Evolutionary conservation across 2,888 invertebrate genomes (phyloP), one percentile per base, ranked within the genome.

Genomic region (Lepidocyrtoides sp.): DNA sequence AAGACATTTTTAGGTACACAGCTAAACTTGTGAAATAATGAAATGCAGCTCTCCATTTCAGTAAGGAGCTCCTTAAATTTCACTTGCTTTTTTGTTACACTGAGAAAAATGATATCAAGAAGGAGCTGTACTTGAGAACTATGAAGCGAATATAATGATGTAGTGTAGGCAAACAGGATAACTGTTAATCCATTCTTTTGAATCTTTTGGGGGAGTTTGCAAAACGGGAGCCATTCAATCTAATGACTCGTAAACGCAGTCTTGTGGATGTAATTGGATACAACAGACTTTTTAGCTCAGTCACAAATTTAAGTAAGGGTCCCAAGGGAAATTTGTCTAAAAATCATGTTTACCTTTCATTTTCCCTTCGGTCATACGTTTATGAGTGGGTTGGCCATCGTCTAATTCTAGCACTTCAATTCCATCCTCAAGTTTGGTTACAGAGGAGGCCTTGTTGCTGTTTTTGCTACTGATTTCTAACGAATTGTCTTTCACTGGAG

Each of bases 391-490:
- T 17, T 84, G 75, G 0, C 69, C 66, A 63, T 94, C 94, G 69
- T 93, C 94, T 69, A 94, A 91, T 81, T 94, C 93, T 44, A 94
- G 86, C 79, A 94, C 94, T 92, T 94, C 94, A 84, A 94, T 92
- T 82, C 93, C 94, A 89, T 94, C 94, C 57, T 94, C 94, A 29
- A 94, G 92, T 81, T 94, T 93, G n/a, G 91, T 79, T 4, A 91
- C 88, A 1, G 91, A 91, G 26, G 91, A 90, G 26, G 89, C 41
- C 41, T 90, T 92, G 89, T 82, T 89, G 63, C 69, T 87, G 41
- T 87, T 86, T 54, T 91, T 88, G 48, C 83, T 92, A 26, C 36
- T 82, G 26, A 54, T 82, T 17, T 88, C 92, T 17, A 79, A 10
- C 14, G 88, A 72, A 23, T 84, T 92, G 29, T 93, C 93, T 72